Evolutionary conservation across 2,797 vertebrate genomes (phyloP).

Genomic region (Cichlasoma orientale): DNA sequence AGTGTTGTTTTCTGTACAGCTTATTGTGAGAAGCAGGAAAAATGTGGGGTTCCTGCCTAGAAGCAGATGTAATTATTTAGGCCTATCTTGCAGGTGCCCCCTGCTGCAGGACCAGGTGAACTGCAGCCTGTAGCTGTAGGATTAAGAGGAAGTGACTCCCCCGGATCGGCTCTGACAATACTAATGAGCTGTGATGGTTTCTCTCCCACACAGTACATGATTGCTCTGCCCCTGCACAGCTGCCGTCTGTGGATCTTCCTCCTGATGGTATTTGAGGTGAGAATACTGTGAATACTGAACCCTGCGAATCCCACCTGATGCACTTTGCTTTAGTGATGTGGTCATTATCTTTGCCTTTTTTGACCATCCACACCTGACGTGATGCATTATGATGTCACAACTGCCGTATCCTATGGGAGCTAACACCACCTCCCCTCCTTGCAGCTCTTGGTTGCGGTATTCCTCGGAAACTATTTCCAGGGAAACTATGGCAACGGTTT

Average conservation of each 20-base stretch:
- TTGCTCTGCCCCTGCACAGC: slow-evolving; percentile 63
- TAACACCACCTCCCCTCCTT: slow-evolving; percentile 5
- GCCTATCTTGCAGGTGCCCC: too few species aligned
- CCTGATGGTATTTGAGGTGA: slow-evolving; percentile 67
- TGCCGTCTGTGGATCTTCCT: slow-evolving; percentile 65
- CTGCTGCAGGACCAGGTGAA: too few species aligned
- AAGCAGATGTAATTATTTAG: too few species aligned
- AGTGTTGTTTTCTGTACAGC: too few species aligned
- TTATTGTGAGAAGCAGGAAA: too few species aligned
- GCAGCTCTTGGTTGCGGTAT: slow-evolving; percentile 45
- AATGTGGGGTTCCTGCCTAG: too few species aligned
- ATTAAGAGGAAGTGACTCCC: background rate
- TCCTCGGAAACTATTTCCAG: slow-evolving; percentile 47
- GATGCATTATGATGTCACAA: background rate
- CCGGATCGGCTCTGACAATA: background rate
- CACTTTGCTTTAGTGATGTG: too few species aligned
- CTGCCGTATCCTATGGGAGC: background rate
- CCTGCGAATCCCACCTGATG: background rate
- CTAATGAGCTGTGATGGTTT: background rate
- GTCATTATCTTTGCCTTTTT: background rate
- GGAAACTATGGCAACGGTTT: slow-evolving; percentile 59
- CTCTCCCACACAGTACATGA: slow-evolving; percentile 42
- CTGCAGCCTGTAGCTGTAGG: background rate
- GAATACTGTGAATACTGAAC: background rate
- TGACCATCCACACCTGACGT: fast-evolving